These are phyloP conservation scores for Cnemophilus loriae DNA, from an alignment of 2,113 vertebrate genomes.

Conservation along the genomic window DNA sequence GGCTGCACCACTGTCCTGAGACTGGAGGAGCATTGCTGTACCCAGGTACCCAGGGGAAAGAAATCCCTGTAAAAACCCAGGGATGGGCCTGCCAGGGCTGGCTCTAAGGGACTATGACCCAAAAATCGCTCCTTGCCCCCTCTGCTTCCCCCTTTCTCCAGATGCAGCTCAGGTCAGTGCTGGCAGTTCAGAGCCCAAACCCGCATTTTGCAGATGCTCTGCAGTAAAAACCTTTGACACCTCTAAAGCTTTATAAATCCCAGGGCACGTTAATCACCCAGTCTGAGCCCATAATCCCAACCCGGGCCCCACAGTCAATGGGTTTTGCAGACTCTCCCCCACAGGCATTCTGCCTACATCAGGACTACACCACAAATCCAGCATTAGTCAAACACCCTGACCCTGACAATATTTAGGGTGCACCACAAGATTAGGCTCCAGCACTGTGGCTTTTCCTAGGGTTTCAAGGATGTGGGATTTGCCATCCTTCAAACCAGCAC, in stretches of 20 bases:
- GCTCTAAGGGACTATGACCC: fast-evolving
- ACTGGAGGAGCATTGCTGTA: fast-evolving
- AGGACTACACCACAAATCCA: not conserved
- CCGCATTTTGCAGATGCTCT: conserved; percentile 2
- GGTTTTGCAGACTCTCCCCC: conserved; percentile 32
- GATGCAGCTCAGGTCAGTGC: not conserved
- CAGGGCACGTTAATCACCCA: not conserved
- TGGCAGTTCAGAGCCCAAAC: not conserved
- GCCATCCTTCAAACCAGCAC: not conserved
- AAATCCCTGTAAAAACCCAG: not conserved
- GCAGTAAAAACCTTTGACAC: conserved; percentile 24
- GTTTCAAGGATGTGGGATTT: not conserved
- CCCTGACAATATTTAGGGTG: not conserved
- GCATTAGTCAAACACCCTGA: not conserved
- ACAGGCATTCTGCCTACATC: not conserved
- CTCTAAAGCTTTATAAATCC: conserved; percentile 8
- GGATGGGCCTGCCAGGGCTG: not conserved
- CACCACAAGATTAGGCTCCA: not conserved
- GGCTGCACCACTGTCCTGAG: not conserved
- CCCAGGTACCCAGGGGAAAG: not conserved
- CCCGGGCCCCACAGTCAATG: not conserved
- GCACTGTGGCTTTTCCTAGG: not conserved
- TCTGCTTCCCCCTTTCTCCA: not conserved
- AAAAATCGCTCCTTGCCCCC: not conserved
- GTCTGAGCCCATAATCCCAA: conserved; percentile 59